Conservation (phyloP, 1,140 invertebrate genomes). For the Cydia pomonella region DNA sequence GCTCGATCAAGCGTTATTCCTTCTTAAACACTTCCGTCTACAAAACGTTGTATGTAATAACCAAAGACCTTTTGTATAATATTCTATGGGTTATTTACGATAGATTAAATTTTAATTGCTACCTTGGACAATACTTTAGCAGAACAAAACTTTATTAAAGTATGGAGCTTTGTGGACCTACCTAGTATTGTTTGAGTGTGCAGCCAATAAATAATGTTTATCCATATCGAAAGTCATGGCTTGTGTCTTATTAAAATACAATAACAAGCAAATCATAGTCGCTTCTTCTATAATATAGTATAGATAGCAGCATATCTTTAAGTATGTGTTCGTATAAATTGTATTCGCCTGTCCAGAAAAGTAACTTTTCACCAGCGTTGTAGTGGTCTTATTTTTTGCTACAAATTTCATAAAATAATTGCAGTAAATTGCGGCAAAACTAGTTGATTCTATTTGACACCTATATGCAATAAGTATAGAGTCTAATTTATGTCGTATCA, state of each 20-base stretch:
- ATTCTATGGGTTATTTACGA: constrained; percentile 6
- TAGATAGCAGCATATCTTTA: too few relatives aligned
- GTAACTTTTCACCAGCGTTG: too few relatives aligned
- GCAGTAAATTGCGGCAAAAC: neutral
- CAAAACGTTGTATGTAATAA: constrained; percentile 6
- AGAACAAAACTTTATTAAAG: neutral
- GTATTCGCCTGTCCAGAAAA: too few relatives aligned
- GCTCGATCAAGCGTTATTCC: constrained; percentile 41
- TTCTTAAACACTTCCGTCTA: constrained; percentile 40
- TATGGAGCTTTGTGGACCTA: neutral
- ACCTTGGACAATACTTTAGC: neutral
- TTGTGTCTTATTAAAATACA: neutral
- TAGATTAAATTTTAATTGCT: constrained; percentile 1
- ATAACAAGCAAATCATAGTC: neutral
- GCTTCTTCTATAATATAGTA: neutral
- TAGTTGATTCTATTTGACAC: neutral
- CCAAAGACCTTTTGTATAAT: constrained; percentile 7
- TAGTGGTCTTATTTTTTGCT: too few relatives aligned
- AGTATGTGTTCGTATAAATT: too few relatives aligned
- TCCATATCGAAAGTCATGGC: neutral
- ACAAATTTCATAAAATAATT: neutral
- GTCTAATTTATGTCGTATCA: constrained; percentile 41
- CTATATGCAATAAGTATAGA: constrained; percentile 36
- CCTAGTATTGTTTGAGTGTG: neutral
- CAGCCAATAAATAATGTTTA: neutral